Evolutionary conservation across 2,888 invertebrate genomes (phyloP), one percentile per base, ranked within the genome.

Genomic region (Platycheirus albimanus): DNA sequence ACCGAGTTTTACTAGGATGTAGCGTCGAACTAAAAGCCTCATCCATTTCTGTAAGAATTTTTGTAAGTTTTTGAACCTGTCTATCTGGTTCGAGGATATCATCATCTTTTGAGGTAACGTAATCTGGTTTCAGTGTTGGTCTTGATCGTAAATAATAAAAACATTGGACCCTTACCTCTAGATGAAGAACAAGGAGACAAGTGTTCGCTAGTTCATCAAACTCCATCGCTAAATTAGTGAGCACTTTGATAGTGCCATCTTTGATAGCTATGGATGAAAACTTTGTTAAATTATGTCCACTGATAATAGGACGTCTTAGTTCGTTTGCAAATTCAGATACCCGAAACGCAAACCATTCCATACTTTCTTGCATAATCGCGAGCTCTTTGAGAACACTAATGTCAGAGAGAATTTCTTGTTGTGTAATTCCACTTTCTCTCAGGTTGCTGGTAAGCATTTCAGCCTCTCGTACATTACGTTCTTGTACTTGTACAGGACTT

Each of bases 91-190:
- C 96, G 85, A 96, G 94, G 64, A 94, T n/a, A n/a, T n/a, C 94
- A 89, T 95, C 95, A 86, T 94, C 94, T 79, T 94, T 94, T 43
- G 88, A 88, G 17, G 88, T 88, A 47, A 90, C 88, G 86, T 89
- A 90, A 72, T 90, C 89, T 11, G 87, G 87, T 64, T 88, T 87
- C 1, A 86, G 87, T 47, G 86, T 87, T 3, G 89, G 87, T 52
- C 91, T 91, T 3, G 95, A 92, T 0, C 93, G 93, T 85, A 99
- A 92, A 91, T 97, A 98, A 92, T 97, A 97, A 92, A 99, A 98
- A 91, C 98, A 99, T 89, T 98, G 98, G 45, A 99, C 98, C 75
- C 98, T 93, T 78, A 96, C 96, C 93, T 99, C 99, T 86, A 99
- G 92, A 92, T 99, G 98, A 66, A 99, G 92, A 77, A 99, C 94